Conservation (phyloP, 2,797 vertebrate species). For the Nyctibius grandis region DNA sequence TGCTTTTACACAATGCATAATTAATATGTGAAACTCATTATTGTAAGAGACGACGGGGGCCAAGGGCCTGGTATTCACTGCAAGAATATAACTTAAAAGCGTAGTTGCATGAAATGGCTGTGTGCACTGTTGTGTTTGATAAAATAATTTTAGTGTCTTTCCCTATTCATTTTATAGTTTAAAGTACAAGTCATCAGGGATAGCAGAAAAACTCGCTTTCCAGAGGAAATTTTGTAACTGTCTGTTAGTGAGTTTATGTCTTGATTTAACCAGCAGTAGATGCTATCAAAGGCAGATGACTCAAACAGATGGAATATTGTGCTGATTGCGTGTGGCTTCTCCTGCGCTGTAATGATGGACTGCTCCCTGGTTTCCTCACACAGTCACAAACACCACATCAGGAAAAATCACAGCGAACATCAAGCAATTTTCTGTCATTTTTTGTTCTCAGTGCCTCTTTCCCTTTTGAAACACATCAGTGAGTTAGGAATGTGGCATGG, state of each 20-base stretch:
- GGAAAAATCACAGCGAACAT: not conserved
- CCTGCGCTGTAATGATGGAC: not conserved
- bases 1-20: constrained; percentile 1
- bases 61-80: not conserved
- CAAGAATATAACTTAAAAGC: not conserved
- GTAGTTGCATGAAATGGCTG: not conserved
- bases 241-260: not conserved
- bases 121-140: not conserved
- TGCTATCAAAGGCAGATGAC: not conserved
- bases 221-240: not conserved
- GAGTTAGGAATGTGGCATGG: not conserved
- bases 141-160: not conserved
- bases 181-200: not conserved
- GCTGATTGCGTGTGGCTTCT: not conserved
- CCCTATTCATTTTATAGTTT: not conserved
- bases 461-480: not conserved
- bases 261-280: not conserved
- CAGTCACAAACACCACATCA: not conserved
- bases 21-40: constrained; percentile 7
- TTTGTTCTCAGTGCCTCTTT: not conserved
- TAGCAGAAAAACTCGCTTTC: not conserved
- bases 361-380: not conserved
- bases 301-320: not conserved
- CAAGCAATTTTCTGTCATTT: not conserved
- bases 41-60: not conserved